Conservation (phyloP, 2,797 vertebrate genomes). For the Pseudopleuronectes americanus region DNA sequence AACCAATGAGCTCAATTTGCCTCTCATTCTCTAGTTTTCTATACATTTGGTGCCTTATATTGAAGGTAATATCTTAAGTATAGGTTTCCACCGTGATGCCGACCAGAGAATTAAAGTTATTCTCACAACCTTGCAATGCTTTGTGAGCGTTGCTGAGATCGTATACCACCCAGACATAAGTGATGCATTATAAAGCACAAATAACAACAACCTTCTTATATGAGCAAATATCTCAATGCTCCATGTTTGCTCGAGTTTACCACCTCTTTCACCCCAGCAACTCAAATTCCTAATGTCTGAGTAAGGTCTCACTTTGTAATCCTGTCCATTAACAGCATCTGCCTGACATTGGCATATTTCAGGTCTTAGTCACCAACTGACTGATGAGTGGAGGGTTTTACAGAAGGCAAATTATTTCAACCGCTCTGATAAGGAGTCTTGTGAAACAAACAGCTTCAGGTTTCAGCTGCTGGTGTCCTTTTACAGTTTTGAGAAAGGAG, state of each 20-base stretch:
- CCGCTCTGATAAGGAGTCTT: no score
- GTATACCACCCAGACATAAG: neutral
- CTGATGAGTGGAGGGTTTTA: neutral
- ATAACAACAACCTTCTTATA: neutral
- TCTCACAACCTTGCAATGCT: no score
- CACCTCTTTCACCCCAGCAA: conserved; percentile 3
- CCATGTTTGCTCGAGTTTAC: neutral
- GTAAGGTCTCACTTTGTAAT: conserved; percentile 22
- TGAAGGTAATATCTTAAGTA: no score
- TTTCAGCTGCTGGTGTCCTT: neutral
- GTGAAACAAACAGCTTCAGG: neutral
- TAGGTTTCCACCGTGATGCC: no score
- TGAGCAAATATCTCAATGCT: neutral
- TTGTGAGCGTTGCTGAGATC: no score
- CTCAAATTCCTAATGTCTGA: conserved; percentile 52
- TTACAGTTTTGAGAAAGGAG: neutral
- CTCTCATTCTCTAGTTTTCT: no score
- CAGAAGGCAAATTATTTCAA: no score
- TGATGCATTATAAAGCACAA: neutral
- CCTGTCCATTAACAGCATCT: conserved; percentile 12
- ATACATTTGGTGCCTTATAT: no score
- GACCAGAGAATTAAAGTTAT: no score
- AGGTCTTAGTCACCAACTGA: conserved; percentile 7
- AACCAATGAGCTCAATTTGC: no score
- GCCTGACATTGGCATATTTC: conserved; percentile 8